Conservation (phyloP, 2,113 vertebrate genomes). For the Neomonachus schauinslandi region DNA sequence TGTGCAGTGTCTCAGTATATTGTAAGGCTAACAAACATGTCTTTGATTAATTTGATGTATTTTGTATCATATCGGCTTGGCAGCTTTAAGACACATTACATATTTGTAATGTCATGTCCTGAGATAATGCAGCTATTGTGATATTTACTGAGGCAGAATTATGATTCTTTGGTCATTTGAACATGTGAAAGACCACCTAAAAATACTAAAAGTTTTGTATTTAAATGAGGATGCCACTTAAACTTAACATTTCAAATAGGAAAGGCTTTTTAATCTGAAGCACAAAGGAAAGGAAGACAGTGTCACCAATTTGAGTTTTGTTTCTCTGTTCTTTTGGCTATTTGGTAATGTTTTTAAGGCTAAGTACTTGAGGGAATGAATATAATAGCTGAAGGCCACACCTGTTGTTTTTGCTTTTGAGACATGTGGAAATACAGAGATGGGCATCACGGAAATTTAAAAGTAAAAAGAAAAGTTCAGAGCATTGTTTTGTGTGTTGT, state of each 20-base stretch:
- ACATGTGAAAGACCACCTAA: constrained; percentile 40
- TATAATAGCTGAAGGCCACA: not conserved
- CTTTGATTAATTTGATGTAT: constrained; percentile 44
- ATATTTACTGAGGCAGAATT: constrained; percentile 55
- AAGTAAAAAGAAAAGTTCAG: not conserved
- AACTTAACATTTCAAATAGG: not conserved
- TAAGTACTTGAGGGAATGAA: constrained; percentile 12
- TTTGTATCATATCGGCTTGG: constrained; percentile 22
- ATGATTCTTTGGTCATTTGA: constrained; percentile 19
- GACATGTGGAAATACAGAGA: not conserved
- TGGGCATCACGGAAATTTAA: not conserved
- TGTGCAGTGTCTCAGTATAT: not conserved
- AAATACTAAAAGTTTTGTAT: not conserved
- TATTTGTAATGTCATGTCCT: not conserved
- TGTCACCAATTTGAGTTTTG: not conserved
- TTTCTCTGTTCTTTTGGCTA: not conserved
- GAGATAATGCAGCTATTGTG: not conserved
- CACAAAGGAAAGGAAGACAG: not conserved
- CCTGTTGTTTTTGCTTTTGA: constrained; percentile 34
- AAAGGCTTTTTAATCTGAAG: constrained; percentile 43
- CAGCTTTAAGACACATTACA: not conserved
- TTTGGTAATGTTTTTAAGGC: constrained; percentile 46
- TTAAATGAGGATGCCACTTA: constrained; percentile 10
- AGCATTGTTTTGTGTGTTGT: not conserved
- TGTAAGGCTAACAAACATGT: not conserved